phyloP scores from a whole-genome alignment of 2,113 vertebrate genomes.

The Lycaon pictus region DNA sequence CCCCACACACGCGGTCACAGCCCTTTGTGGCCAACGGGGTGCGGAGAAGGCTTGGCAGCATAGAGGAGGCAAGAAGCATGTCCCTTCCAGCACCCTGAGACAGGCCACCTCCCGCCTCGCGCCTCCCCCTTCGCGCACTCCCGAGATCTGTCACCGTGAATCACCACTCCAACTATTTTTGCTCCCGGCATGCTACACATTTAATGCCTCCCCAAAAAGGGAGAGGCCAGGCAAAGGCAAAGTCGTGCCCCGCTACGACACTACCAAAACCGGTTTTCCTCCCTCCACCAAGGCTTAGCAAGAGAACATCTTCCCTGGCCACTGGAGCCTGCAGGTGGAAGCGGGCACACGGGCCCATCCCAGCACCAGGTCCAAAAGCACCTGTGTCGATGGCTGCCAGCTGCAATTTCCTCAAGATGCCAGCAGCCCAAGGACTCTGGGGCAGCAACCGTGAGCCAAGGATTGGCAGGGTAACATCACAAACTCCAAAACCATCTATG shows the following conservation, averaged over 20 bases:
- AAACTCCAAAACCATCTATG: not conserved
- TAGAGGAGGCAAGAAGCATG: not conserved
- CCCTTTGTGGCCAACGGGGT: not conserved
- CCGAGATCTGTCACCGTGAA: not conserved
- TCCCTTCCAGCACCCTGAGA: not conserved
- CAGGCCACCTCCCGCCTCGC: not conserved
- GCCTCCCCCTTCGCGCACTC: not conserved
- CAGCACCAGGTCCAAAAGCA: not conserved
- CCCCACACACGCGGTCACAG: no score
- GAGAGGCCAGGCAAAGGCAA: not conserved
- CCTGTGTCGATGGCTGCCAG: not conserved
- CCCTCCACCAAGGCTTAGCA: not conserved
- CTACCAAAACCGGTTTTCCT: not conserved
- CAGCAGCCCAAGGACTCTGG: not conserved
- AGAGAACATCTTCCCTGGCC: not conserved
- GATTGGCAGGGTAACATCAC: not conserved
- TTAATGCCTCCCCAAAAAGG: not conserved
- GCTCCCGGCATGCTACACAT: not conserved
- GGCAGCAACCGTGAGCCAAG: not conserved
- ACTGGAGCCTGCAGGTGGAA: not conserved
- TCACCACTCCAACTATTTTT: not conserved
- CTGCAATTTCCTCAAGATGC: not conserved
- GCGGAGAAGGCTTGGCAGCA: not conserved
- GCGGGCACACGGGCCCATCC: not conserved
- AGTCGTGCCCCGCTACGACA: not conserved